Evolutionary conservation across 2,113 vertebrate genomes (phyloP), one percentile per base, ranked within the genome.

Genomic region (Sinocyclocheilus anshuiensis): DNA sequence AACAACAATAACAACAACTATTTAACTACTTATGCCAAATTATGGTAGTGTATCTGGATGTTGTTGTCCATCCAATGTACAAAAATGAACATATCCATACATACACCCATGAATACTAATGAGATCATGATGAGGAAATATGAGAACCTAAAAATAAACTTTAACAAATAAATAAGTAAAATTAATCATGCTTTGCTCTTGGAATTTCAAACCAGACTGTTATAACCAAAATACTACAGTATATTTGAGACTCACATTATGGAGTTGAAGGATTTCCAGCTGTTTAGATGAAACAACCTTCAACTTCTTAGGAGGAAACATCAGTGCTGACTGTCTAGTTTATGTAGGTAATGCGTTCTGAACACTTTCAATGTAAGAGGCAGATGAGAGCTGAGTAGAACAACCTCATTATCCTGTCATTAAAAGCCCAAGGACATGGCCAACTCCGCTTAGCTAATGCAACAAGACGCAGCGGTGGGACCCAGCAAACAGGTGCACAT

Each of bases 381-480:
- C 42, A 88, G 88, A 65, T 80, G 86, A 85, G 85, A 83, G 86
- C 87, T 74, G 87, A 87, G 77, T n/a, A 33, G 57, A 80, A 80
- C 77, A 80, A 87, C 69, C 89, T 92, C 89, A 91, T 92, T 92
- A 92, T 90, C 85, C 81, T 86, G 85, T 88, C 87, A 91, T 91
- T 90, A 89, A 86, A 77, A 77, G 86, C 82, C 85, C 83, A 90
- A 86, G 83, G 85, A 85, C 84, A 88, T 59, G 75, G 76, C 77
- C 88, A 77, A 83, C 71, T 74, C 45, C 59, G 63, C 67, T 53
- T 33, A 45, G 36, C 75, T 84, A 79, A 87, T 83, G 63, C 50
- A 67, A 76, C 22, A 48, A 71, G 86, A 71, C 57, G 4, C 61
- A 61, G 63, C 29, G 6, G 55, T 45, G 45, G 65, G 67, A 81